Evolutionary conservation across 2,888 invertebrate species (phyloP).

Genomic region (Itoplectis maculator): DNA sequence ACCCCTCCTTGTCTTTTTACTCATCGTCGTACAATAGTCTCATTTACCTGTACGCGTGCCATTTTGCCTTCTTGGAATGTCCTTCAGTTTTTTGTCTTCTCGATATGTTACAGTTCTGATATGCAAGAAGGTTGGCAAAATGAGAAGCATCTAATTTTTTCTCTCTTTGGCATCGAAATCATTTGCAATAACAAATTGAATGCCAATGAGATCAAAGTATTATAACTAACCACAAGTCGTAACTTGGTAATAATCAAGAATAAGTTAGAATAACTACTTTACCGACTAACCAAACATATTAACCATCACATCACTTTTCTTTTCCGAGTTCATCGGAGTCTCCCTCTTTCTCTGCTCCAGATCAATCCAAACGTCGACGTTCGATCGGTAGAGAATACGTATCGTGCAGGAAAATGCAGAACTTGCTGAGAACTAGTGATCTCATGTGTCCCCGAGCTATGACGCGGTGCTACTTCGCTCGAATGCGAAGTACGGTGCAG

Average conservation of each 20-base stretch:
- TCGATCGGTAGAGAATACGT: background rate
- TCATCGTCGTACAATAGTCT: constrained; percentile 6
- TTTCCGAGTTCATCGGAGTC: too few relatives aligned
- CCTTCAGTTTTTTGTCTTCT: background rate
- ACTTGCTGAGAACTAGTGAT: constrained; percentile 14
- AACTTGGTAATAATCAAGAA: too few relatives aligned
- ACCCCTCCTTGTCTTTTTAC: background rate
- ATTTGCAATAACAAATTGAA: too few relatives aligned
- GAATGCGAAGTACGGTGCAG: background rate
- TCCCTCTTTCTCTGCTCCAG: background rate
- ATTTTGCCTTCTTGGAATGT: background rate
- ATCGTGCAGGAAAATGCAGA: constrained; percentile 20
- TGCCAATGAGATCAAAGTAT: too few relatives aligned
- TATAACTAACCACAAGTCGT: too few relatives aligned
- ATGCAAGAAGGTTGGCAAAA: too few relatives aligned
- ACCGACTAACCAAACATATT: too few relatives aligned
- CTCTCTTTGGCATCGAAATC: too few relatives aligned
- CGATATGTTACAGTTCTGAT: background rate
- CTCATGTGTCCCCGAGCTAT: background rate
- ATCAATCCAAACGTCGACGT: background rate
- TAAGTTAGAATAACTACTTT: too few relatives aligned
- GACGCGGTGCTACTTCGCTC: background rate
- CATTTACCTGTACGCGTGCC: constrained; percentile 1
- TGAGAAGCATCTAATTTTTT: background rate
- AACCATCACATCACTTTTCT: too few relatives aligned